A percentile compares a stretch with the other conserved stretches of the same genome.
These are phyloP conservation scores for Polymixis lichenea DNA, from an alignment of 2,888 invertebrate species.

Conservation along the genomic window DNA sequence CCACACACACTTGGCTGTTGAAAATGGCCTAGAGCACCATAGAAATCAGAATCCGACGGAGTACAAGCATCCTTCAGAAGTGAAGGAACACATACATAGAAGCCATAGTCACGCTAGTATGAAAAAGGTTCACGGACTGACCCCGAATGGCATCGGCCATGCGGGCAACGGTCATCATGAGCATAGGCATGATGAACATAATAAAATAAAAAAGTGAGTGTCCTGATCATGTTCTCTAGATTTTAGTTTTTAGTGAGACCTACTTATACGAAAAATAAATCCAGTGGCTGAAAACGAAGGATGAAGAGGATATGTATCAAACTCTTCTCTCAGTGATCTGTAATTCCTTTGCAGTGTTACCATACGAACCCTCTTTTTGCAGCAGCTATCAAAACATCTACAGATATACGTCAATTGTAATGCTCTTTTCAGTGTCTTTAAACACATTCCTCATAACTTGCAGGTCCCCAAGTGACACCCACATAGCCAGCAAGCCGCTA, in stretches of 20 bases:
- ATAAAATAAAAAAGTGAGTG: constrained; percentile 84
- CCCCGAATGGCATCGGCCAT: constrained; percentile 84
- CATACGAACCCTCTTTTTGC: background rate
- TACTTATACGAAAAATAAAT: background rate
- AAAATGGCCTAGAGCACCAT: constrained; percentile 78
- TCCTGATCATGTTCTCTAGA: background rate
- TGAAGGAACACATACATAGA: constrained; percentile 81
- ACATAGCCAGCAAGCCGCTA: constrained; percentile 73
- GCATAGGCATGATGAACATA: constrained; percentile 78
- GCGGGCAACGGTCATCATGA: constrained; percentile 82
- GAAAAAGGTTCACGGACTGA: constrained; percentile 82
- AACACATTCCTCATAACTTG: constrained; percentile 38
- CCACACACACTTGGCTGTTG: constrained; percentile 84
- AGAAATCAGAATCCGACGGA: constrained; percentile 68
- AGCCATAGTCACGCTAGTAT: constrained; percentile 87
- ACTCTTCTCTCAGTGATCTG: background rate
- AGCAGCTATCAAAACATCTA: background rate
- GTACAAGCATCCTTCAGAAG: constrained; percentile 66
- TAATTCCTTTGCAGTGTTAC: background rate
- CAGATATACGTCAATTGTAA: background rate
- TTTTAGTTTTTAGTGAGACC: background rate
- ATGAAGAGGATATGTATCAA: background rate
- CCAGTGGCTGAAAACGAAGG: no score
- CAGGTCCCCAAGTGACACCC: constrained; percentile 84
- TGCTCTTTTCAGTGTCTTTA: background rate